Percentiles rank a stretch among this genome's conserved stretches.
phyloP scores from a whole-genome alignment of 2,113 vertebrate genomes.

The Sialia sialis region DNA sequence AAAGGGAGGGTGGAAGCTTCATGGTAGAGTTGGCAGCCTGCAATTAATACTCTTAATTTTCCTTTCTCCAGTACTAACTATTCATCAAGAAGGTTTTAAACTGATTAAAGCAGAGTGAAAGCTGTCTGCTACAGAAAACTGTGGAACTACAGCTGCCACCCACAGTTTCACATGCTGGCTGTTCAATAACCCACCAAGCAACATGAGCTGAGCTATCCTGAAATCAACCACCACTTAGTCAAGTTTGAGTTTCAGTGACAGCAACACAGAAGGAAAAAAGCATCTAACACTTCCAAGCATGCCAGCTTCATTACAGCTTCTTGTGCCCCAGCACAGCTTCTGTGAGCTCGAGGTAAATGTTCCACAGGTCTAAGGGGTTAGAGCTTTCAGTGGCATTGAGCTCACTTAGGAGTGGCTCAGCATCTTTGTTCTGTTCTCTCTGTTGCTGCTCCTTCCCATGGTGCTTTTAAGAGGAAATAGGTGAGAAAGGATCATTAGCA shows the following conservation, averaged over 20 bases:
- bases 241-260: neutral
- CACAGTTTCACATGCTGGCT: neutral
- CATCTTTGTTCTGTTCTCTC: neutral
- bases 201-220: neutral
- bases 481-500: neutral
- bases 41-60: neutral
- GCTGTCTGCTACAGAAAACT: neutral
- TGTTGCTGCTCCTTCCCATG: neutral
- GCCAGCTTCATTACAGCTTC: neutral
- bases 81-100: neutral
- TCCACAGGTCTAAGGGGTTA: neutral
- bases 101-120: neutral
- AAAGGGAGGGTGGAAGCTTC: neutral
- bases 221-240: neutral
- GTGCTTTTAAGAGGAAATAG: neutral
- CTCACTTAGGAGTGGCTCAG: neutral
- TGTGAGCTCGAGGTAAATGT: neutral
- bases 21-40: neutral
- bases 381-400: neutral
- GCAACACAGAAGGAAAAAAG: neutral
- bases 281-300: fast-evolving
- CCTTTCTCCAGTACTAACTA: neutral
- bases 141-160: neutral
- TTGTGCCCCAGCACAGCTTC: neutral
- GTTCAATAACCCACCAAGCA: neutral